Base-by-base conservation (phyloP, 2,113 vertebrate genomes). In the Archilochus colubris region DNA sequence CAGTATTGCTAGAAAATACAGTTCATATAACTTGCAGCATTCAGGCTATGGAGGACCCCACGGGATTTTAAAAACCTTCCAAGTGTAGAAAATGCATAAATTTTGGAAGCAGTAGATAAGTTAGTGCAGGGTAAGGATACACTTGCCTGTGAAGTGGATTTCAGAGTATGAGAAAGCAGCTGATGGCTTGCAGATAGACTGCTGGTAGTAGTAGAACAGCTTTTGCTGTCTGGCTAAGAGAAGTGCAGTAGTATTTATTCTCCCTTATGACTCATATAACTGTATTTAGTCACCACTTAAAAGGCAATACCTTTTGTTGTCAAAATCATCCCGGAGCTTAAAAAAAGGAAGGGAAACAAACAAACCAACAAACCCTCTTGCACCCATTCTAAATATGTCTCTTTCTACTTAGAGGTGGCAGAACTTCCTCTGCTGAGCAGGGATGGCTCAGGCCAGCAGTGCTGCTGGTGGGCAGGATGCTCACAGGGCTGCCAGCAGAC, bases 271-370 rank as follows among this genome's bases (percentile, higher is more conserved):
- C 94, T 95, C 81, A 91, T 4, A 19, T 51, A 85, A 82, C 89
- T 85, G 77, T 68, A 76, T 87, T 93, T 87, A 89, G 84, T 91
- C 59, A 61, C 78, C 54, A 85, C 50, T 75, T 75, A 46, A 51
- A 84, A 92, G 78, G 84, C 63, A 91, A 63, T 77, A 94, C 84
- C 81, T 93, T 89, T 95, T 92, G 70, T 72, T 93, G 93, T 91
- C 50, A 53, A 82, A 75, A n/a, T 40, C 27, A 10, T 40, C 15
- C 30, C 21, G 14, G 28, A 86, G 20, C 4, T 5, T 57, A 28
- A 38, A 31, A 31, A 43, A 25, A 15, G 19, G 8, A 14, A 2
- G 12, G 5, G 4, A 16, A 12, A 8, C 40, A 40, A 40, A 40
- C 40, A 40, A 40, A 40, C 40, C 40, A 40, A 40, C 40, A 40